A percentile compares a stretch with the other conserved stretches of the same genome.
Evolutionary conservation across 2,888 invertebrate species (phyloP).

Genomic region (Diogma glabrata): DNA sequence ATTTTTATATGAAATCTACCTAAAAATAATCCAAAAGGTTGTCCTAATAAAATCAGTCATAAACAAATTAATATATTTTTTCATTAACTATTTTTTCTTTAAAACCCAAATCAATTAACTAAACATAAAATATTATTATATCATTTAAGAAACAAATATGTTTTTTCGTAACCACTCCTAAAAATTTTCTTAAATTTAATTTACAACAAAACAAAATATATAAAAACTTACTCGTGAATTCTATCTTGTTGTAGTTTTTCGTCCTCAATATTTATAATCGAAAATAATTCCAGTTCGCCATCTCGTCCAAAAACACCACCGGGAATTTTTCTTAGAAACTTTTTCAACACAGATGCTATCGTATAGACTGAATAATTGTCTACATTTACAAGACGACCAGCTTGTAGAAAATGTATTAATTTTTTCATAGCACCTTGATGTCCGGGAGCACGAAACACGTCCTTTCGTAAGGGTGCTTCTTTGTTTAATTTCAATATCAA

Average conservation of each 20-base stretch:
- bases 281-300: conserved; percentile 81
- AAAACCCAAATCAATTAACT: no score
- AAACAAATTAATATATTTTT: no score
- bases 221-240: conserved; percentile 66
- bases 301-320: conserved; percentile 91
- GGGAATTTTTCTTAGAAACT: conserved; percentile 92
- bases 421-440: conserved; percentile 93
- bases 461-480: conserved; percentile 84
- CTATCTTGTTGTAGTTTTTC: conserved; percentile 78
- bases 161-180: no score
- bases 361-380: conserved; percentile 96
- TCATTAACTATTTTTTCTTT: no score
- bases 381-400: conserved; percentile 80
- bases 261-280: conserved; percentile 73
- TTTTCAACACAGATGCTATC: conserved; percentile 95
- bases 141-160: no score
- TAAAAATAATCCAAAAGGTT: no score
- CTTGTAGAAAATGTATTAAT: conserved; percentile 79
- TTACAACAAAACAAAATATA: no score
- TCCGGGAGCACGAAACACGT: conserved; percentile 90
- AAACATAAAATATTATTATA: no score
- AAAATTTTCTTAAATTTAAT: no score
- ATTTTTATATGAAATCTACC: no score
- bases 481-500: conserved; percentile 87
- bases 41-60: no score